Evolutionary conservation across 1,140 invertebrate species (phyloP).

Genomic region (Euschistus heros): DNA sequence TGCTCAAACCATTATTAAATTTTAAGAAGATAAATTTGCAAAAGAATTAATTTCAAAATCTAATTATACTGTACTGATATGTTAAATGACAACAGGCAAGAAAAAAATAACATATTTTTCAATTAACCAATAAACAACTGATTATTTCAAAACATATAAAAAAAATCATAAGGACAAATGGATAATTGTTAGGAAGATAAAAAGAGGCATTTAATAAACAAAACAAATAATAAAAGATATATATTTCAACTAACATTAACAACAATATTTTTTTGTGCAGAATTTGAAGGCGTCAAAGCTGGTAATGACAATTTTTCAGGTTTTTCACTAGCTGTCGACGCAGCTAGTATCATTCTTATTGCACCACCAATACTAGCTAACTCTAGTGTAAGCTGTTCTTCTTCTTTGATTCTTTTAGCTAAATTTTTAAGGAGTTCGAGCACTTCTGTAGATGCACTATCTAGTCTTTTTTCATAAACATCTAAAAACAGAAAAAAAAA

Average conservation of each 20-base stretch:
- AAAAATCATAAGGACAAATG: no score
- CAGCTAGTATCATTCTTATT: slow-evolving; percentile 53
- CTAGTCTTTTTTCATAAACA: slow-evolving; percentile 51
- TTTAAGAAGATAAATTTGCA: no score
- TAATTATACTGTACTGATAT: no score
- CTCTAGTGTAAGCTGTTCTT: slow-evolving; percentile 50
- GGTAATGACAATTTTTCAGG: background rate
- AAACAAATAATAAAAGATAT: no score
- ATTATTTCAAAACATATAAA: no score
- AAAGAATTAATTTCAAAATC: no score
- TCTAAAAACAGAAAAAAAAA: slow-evolving; percentile 35
- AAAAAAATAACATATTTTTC: no score
- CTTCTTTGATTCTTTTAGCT: slow-evolving; percentile 48
- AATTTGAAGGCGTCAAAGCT: slow-evolving; percentile 4
- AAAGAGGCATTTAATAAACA: no score
- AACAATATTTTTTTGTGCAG: slow-evolving; percentile 12
- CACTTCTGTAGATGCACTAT: slow-evolving; percentile 44
- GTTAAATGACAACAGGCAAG: no score
- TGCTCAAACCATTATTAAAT: no score
- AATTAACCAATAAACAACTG: no score
- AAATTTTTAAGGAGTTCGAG: slow-evolving; percentile 48
- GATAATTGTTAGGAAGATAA: no score
- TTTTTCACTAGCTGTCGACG: slow-evolving; percentile 35
- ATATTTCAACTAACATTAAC: slow-evolving; percentile 1
- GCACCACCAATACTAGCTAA: slow-evolving; percentile 55